Evolutionary conservation across 1,140 invertebrate genomes (phyloP).

Genomic region (Epicauta chinensis): DNA sequence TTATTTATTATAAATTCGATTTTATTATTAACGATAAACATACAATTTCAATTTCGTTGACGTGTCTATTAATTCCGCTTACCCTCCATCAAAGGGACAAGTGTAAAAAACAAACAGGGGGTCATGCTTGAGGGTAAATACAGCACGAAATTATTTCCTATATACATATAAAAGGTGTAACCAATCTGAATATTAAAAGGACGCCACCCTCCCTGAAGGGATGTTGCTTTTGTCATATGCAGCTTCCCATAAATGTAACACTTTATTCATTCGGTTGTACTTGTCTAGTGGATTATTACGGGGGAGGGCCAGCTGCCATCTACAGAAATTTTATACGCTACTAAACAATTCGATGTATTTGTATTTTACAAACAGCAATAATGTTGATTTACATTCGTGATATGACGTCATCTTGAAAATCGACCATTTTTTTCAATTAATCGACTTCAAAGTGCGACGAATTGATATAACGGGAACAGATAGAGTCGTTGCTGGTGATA

Average conservation of each 20-base stretch:
- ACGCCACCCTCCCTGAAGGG: conserved; percentile 12
- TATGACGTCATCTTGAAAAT: conserved; percentile 5
- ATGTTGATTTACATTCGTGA: conserved; percentile 4
- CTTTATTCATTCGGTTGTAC: conserved; percentile 29
- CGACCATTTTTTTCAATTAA: not conserved
- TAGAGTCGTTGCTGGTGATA: conserved; percentile 1
- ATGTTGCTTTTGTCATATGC: conserved; percentile 37
- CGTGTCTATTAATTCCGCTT: not conserved
- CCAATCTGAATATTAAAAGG: conserved; percentile 45
- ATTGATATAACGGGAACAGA: not conserved
- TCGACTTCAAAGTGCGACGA: not conserved
- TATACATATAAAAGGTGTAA: conserved; percentile 45
- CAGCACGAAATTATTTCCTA: conserved; percentile 23
- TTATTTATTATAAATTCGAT: too few relatives aligned
- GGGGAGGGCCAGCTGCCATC: conserved; percentile 34
- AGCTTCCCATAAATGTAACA: conserved; percentile 41
- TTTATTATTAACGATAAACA: not conserved
- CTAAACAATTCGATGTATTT: conserved; percentile 22
- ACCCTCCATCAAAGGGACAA: not conserved
- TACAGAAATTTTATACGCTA: conserved; percentile 22
- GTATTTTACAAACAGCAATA: conserved; percentile 11
- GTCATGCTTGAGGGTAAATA: not conserved
- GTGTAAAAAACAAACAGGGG: not conserved
- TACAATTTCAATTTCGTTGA: not conserved
- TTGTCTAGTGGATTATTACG: conserved; percentile 29